Conservation (phyloP, 2,888 invertebrate species). For the Laothoe populi region DNA sequence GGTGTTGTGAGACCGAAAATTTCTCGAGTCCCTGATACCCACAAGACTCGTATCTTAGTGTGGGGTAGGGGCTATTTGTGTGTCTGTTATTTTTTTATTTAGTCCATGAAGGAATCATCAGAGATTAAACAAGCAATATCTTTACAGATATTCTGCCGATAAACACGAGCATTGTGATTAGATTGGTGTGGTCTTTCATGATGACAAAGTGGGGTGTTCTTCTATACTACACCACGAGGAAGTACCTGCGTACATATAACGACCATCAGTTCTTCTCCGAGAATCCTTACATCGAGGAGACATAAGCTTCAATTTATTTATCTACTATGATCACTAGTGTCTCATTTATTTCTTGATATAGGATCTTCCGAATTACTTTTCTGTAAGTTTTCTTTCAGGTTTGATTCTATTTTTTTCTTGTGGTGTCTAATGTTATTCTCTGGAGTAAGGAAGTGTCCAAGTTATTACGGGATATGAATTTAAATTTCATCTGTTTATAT, state of each 20-base stretch:
- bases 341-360: neutral
- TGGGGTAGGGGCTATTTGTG: no score
- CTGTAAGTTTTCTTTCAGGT: neutral
- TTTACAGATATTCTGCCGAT: conserved; percentile 78
- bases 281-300: conserved; percentile 75
- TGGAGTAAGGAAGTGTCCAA: no score
- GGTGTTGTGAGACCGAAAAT: no score
- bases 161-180: conserved; percentile 72
- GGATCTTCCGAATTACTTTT: neutral
- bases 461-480: no score
- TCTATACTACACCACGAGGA: conserved; percentile 72
- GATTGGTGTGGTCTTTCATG: conserved; percentile 82
- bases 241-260: conserved; percentile 74
- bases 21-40: no score
- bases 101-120: no score
- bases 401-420: neutral
- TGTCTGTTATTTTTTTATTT: no score
- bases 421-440: no score
- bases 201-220: conserved; percentile 82
- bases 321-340: no score
- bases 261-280: conserved; percentile 77
- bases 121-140: no score
- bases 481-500: no score
- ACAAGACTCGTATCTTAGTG: no score
- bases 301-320: conserved; percentile 58